Evolutionary conservation across 1,140 invertebrate genomes (phyloP).

Genomic region (Andricus grossulariae): DNA sequence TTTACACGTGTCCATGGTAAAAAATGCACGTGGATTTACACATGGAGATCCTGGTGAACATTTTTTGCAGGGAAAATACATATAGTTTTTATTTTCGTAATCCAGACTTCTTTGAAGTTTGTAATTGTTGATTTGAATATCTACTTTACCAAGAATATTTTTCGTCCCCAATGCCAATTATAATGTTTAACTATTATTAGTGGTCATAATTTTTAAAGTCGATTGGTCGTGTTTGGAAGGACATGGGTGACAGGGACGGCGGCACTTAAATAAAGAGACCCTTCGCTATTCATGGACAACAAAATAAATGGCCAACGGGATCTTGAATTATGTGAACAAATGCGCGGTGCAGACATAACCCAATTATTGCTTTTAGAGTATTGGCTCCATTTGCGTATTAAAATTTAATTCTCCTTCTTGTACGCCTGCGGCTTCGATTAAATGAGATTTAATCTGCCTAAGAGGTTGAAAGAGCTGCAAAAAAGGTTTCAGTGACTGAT

Average conservation of each 20-base stretch:
- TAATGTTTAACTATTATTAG: slow-evolving; percentile 40
- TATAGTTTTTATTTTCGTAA: too few species aligned
- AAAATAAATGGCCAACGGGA: slow-evolving; percentile 69
- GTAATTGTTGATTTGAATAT: neutral
- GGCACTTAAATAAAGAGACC: slow-evolving; percentile 63
- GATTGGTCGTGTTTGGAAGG: slow-evolving; percentile 68
- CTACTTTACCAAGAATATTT: neutral
- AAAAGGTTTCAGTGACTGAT: neutral
- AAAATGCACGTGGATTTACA: too few species aligned
- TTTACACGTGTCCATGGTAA: too few species aligned
- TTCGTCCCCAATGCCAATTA: neutral
- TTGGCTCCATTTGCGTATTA: slow-evolving; percentile 71
- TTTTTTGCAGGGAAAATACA: too few species aligned
- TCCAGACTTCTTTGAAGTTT: neutral
- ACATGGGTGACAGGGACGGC: slow-evolving; percentile 53
- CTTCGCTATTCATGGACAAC: slow-evolving; percentile 60
- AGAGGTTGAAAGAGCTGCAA: slow-evolving; percentile 43
- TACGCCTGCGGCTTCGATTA: slow-evolving; percentile 57
- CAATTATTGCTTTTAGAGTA: slow-evolving; percentile 69
- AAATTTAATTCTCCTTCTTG: slow-evolving; percentile 62
- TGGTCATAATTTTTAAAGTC: slow-evolving; percentile 55
- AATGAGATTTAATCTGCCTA: slow-evolving; percentile 70
- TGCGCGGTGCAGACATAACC: slow-evolving; percentile 58
- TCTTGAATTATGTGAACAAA: slow-evolving; percentile 68
- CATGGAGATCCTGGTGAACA: too few species aligned